Evolutionary conservation across 92 coral and sea anemone species (phyloP).

Genomic region (Plumapathes pennacea): DNA sequence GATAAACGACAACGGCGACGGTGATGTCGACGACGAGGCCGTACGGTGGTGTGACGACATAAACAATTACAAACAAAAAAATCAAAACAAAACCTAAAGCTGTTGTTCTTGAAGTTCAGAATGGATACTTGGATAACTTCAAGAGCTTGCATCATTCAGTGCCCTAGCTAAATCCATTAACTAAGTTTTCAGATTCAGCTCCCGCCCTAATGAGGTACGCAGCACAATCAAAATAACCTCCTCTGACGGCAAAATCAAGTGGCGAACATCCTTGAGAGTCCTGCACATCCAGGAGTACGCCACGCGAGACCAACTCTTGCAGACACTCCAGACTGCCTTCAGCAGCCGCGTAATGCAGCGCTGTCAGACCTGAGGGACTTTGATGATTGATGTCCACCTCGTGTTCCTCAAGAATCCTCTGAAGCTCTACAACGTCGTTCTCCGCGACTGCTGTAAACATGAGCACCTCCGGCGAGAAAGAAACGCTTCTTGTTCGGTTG

Average conservation of each 20-base stretch:
- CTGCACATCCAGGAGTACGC: constrained; percentile 64
- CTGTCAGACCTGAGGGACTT: constrained; percentile 85
- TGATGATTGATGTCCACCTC: constrained; percentile 72
- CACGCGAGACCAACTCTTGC: constrained; percentile 57
- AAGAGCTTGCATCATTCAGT: too few species aligned
- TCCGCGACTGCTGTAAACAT: constrained; percentile 84
- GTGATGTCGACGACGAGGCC: too few species aligned
- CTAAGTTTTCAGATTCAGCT: constrained; percentile 85
- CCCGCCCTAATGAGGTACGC: constrained; percentile 86
- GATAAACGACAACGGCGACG: too few species aligned
- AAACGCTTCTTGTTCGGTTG: constrained; percentile 74
- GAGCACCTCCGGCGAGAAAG: constrained; percentile 84
- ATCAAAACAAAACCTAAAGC: too few species aligned
- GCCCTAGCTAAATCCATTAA: constrained; percentile 75
- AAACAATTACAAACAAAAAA: too few species aligned
- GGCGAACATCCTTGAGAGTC: constrained; percentile 87
- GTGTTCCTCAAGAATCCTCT: constrained; percentile 52
- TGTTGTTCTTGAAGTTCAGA: too few species aligned
- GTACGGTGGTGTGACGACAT: too few species aligned
- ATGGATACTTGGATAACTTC: too few species aligned
- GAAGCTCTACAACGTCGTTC: constrained; percentile 75
- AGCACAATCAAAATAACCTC: constrained; percentile 95
- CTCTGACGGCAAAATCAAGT: constrained; percentile 94
- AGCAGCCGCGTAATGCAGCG: constrained; percentile 87
- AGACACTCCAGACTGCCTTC: constrained; percentile 88